Evolutionary conservation across 2,797 vertebrate species (phyloP), one percentile per base, ranked within the genome.

Genomic region (Pogoniulus pusillus): DNA sequence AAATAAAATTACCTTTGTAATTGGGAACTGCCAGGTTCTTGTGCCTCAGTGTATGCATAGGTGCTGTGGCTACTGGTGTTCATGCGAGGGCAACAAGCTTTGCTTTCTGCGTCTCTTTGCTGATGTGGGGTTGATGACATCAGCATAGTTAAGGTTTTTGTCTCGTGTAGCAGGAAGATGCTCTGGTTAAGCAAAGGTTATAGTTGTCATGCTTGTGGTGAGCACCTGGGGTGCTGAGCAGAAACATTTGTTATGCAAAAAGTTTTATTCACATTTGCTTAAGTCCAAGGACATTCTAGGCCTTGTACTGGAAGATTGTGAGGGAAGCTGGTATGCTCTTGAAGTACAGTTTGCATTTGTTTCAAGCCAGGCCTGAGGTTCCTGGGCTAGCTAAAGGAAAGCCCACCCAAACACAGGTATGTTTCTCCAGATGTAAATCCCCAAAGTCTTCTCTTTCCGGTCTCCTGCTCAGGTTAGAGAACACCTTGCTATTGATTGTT

Each of bases 1-100:
- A 98, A 96, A 97, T 97, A 89, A 98, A 99, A 98, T 96, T 59
- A 90, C 96, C 96, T 98, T 98, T 98, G 94, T 98, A 98, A 98
- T 96, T 97, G 97, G 95, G 96, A 87, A 73, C 58, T 82, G 37
- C 15, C 83, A 68, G 49, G 11, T 91, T 94, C 32, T 82, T 90
- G 59, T 53, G 49, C 27, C 65, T 74, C 49, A 32, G 0, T 5
- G 26, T 77, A 0, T 63, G 9, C 51, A 55, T 1, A 18, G 16
- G 7, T 39, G 57, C 30, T 2, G 0, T 58, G 37, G 41, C n/a
- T 41, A 6, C 4, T 32, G 64, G 29, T 45, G 16, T 63, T 75
- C 32, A 27, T 35, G 39, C 55, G 43, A 7, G 2, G 13, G 19
- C 64, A 20, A 78, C n/a, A 4, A 8, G n/a, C 29, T 57, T 65